A percentile compares a stretch with the other conserved stretches of the same genome.
phyloP scores from a whole-genome alignment of 2,888 invertebrate species.

The Lasioglossum malachurum region DNA sequence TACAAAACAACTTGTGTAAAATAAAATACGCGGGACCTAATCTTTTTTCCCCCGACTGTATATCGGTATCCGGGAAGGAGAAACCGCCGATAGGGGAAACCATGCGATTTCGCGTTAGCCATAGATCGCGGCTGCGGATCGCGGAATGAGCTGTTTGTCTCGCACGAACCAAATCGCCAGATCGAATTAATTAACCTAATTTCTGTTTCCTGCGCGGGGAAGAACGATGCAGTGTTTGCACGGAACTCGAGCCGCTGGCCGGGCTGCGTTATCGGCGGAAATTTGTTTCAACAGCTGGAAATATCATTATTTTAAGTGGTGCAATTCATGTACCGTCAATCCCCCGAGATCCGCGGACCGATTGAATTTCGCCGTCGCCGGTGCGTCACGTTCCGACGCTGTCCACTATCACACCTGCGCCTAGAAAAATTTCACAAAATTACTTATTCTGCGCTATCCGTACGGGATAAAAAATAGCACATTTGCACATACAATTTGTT shows the following conservation, averaged over 20 bases:
- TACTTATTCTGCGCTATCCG: background rate
- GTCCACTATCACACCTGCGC: background rate
- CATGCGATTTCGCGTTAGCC: background rate
- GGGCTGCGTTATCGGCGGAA: background rate
- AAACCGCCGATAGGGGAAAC: background rate
- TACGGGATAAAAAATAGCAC: background rate
- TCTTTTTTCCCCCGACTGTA: background rate
- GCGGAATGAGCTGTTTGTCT: constrained; percentile 14
- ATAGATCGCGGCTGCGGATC: constrained; percentile 11
- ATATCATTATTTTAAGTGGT: constrained; percentile 6
- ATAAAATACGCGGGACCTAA: background rate
- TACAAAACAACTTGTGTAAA: too few relatives aligned
- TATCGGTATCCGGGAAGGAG: background rate
- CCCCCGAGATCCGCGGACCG: background rate
- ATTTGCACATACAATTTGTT: too few relatives aligned
- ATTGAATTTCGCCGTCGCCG: background rate
- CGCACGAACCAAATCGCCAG: constrained; percentile 21
- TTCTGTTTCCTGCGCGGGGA: constrained; percentile 40
- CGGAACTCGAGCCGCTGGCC: background rate
- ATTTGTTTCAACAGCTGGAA: constrained; percentile 7
- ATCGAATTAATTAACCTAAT: constrained; percentile 56
- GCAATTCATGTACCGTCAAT: background rate
- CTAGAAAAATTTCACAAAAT: background rate
- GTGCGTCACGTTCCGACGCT: background rate
- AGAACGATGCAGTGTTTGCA: constrained; percentile 14